Evolutionary conservation across 2,113 vertebrate genomes (phyloP).

Genomic region (Peucedramus taeniatus): DNA sequence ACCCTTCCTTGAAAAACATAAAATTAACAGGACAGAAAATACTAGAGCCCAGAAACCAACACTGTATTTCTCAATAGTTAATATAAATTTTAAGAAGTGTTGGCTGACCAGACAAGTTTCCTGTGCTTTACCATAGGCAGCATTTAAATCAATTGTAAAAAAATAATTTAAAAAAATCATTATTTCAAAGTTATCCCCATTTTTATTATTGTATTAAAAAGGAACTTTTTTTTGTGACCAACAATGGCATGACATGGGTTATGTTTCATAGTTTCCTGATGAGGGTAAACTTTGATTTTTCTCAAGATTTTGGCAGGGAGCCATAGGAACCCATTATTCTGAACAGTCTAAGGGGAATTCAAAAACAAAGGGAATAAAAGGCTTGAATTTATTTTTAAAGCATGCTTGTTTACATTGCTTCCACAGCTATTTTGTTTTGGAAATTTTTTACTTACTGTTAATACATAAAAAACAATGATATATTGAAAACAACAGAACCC

Average conservation of each 20-base stretch:
- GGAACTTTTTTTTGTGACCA: neutral
- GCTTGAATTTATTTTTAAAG: slow-evolving; percentile 22
- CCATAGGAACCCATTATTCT: slow-evolving; percentile 32
- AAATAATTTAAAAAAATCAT: accelerated
- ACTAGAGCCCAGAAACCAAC: neutral
- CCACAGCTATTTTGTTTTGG: neutral
- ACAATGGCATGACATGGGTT: neutral
- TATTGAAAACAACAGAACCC: neutral
- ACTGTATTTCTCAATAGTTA: neutral
- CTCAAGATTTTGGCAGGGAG: slow-evolving; percentile 31
- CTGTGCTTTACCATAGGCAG: neutral
- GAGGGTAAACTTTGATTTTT: neutral
- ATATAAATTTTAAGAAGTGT: neutral
- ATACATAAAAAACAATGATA: neutral
- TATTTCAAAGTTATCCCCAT: neutral
- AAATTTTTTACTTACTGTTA: neutral
- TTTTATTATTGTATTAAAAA: neutral
- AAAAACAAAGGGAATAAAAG: slow-evolving; percentile 12
- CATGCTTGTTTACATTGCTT: neutral
- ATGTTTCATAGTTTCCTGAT: slow-evolving; percentile 26
- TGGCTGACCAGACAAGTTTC: neutral
- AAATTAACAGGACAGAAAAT: neutral
- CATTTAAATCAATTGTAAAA: neutral
- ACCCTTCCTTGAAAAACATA: neutral
- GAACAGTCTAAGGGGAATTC: slow-evolving; percentile 8